These are phyloP conservation scores for Xestia c-nigrum DNA, from an alignment of 2,888 invertebrate species.

Conservation along the genomic window DNA sequence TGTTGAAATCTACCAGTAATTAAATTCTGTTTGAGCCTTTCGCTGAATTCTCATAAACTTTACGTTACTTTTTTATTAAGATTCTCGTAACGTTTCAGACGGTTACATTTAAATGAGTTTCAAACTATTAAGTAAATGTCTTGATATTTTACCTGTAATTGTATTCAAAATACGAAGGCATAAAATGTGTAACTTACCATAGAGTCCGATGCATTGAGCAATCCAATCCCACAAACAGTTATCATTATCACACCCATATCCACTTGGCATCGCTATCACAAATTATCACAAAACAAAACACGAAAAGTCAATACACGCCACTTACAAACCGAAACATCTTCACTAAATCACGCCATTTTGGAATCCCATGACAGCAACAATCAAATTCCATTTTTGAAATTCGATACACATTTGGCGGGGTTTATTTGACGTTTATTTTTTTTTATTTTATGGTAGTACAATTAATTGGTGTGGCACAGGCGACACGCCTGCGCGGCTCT, in stretches of 20 bases:
- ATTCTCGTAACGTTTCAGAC: neutral
- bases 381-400: constrained; percentile 72
- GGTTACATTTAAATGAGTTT: constrained; percentile 19
- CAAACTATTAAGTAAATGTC: constrained; percentile 12
- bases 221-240: constrained; percentile 86
- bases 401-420: constrained; percentile 65
- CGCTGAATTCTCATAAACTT: constrained; percentile 20
- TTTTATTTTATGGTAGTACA: constrained; percentile 65
- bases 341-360: constrained; percentile 69
- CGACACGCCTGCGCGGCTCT: constrained; percentile 82
- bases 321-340: constrained; percentile 71
- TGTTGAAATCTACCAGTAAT: constrained; percentile 22
- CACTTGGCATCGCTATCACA: constrained; percentile 86
- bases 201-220: constrained; percentile 81
- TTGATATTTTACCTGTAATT: constrained; percentile 6
- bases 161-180: constrained; percentile 7
- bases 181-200: constrained; percentile 76
- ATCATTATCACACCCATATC: constrained; percentile 86
- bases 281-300: constrained; percentile 86
- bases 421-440: constrained; percentile 72
- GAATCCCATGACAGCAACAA: constrained; percentile 59
- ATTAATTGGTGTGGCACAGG: constrained; percentile 67
- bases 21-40: constrained; percentile 13
- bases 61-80: neutral
- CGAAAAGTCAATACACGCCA: constrained; percentile 83